Base-by-base conservation (phyloP, 2,888 invertebrate species). In the Periphyllus acericola region DNA sequence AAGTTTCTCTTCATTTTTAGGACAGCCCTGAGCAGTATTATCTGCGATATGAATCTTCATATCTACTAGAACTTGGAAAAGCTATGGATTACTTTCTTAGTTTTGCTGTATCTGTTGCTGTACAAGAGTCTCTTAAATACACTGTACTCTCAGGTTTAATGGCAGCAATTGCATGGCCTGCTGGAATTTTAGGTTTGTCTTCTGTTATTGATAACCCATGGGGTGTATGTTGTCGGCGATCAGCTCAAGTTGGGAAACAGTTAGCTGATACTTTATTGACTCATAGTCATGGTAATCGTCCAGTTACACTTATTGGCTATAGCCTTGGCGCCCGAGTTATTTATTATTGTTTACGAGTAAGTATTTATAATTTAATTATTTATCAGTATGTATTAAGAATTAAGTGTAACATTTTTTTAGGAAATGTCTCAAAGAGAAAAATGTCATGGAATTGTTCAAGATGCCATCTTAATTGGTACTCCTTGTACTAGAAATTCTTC, bases 261-360 rank as follows among this genome's bases (percentile, higher is more conserved):
- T 91, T 95, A 86, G 95, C 95, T 3, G 93, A 94, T 89, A 93
- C 94, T n/a, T 91, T 95, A 60, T 91, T 94, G 52, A 92, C 93
- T 14, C 91, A 94, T 89, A 92, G 93, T 90, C 94, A 94, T 90
- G 94, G 94, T 11, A 93, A 93, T 90, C 91, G 95, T 68, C 95
- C 95, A 4, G 94, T 95, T 46, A 94, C 94, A 0, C 91, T 95
- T 81, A 92, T 94, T 89, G 94, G 95, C 9, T 94, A 94, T 91
- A 94, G 94, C 90, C 92, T 95, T 25, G 95, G 95, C n/a, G 94
- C 94, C 5, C 91, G 94, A 89, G 94, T 94, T 71, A 94, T 95
- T 89, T 95, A 93, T 91, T 94, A 93, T 90, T 95, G 94, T 91
- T 92, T 95, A 36, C 91, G 93, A 90, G 93, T 93, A 90, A 89